Evolutionary conservation across 2,888 invertebrate species (phyloP).

Genomic region (Pasiphila rectangulata): DNA sequence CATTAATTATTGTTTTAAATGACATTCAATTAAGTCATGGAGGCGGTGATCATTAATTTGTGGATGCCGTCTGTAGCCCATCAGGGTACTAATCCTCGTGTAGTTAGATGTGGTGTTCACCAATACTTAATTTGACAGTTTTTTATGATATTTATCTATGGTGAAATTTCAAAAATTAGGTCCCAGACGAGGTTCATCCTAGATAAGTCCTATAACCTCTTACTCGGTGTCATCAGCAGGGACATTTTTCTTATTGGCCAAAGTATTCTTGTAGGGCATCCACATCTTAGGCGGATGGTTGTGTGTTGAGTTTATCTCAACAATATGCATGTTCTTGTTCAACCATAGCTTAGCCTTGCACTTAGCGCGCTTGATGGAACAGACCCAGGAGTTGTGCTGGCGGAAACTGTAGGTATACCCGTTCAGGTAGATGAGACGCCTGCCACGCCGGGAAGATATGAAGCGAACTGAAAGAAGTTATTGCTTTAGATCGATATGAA

Average conservation of each 20-base stretch:
- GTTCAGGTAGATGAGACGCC: slow-evolving; percentile 28
- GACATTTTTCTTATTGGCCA: neutral
- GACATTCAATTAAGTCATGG: no score
- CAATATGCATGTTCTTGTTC: slow-evolving; percentile 15
- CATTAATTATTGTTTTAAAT: no score
- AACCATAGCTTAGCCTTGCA: slow-evolving; percentile 20
- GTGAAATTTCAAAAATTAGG: no score
- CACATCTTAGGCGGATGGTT: slow-evolving; percentile 14
- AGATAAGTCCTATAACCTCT: no score
- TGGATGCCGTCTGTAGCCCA: no score
- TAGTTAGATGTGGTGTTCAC: no score
- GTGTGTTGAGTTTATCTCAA: slow-evolving; percentile 12
- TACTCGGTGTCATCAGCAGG: no score
- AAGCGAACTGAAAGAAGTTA: slow-evolving; percentile 27
- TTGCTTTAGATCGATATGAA: neutral
- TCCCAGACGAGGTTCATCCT: no score
- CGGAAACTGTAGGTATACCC: slow-evolving; percentile 35
- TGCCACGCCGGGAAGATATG: slow-evolving; percentile 34
- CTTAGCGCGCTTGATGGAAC: slow-evolving; percentile 22
- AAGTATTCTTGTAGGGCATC: slow-evolving; percentile 2
- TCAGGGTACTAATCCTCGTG: no score
- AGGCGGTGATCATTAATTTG: no score
- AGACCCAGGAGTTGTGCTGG: slow-evolving; percentile 22
- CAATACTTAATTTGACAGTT: no score
- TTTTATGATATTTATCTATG: no score